Evolutionary conservation across 2,888 invertebrate genomes (phyloP).

Genomic region (Oegoconia quadripuncta): DNA sequence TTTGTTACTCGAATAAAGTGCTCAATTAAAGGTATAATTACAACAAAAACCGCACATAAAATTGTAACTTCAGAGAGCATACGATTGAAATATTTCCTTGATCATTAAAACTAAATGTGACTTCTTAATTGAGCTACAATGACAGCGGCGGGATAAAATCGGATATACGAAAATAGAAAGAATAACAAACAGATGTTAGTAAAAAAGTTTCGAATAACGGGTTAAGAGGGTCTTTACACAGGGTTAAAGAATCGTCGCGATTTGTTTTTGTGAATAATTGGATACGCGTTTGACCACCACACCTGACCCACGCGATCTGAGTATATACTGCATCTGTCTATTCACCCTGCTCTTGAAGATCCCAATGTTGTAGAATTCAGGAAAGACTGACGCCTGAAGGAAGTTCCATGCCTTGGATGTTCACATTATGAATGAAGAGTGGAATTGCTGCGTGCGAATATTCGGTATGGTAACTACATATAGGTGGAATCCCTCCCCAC

Average conservation of each 20-base stretch:
- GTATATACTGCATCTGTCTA: no score
- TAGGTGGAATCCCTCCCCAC: no score
- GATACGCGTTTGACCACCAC: no score
- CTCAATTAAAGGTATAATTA: slow-evolving; percentile 56
- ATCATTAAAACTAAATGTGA: slow-evolving; percentile 56
- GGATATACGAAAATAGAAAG: slow-evolving; percentile 62
- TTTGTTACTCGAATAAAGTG: slow-evolving; percentile 53
- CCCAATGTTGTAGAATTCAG: no score
- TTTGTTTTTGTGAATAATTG: neutral
- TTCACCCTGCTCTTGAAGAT: no score
- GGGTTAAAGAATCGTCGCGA: slow-evolving; percentile 1
- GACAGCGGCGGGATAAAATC: slow-evolving; percentile 51
- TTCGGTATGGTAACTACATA: no score
- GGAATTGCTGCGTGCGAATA: no score
- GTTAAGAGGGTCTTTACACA: slow-evolving; percentile 30
- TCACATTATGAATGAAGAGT: no score
- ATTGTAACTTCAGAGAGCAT: slow-evolving; percentile 25
- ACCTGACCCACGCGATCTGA: no score
- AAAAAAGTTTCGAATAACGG: slow-evolving; percentile 53
- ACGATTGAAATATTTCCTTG: slow-evolving; percentile 55
- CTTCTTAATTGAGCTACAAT: slow-evolving; percentile 67
- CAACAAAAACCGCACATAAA: slow-evolving; percentile 47
- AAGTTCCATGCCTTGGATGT: no score
- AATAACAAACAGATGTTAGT: slow-evolving; percentile 70
- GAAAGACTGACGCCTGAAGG: no score